Evolutionary conservation across 2,888 invertebrate genomes (phyloP).

Genomic region (Andrena bicolor): DNA sequence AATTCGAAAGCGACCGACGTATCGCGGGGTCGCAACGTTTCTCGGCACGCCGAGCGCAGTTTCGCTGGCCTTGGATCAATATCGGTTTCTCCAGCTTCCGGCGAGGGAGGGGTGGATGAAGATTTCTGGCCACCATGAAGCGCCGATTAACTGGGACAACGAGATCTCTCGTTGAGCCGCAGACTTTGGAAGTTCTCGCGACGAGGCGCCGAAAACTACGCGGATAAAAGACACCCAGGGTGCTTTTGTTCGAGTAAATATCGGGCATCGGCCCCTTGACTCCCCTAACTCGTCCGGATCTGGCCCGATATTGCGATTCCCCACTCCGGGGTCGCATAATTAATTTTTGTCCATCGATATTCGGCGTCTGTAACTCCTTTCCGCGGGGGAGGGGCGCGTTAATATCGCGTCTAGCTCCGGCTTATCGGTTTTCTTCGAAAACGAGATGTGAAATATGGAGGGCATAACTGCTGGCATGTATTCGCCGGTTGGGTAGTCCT

Average conservation of each 20-base stretch:
- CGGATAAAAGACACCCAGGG: constrained; percentile 2
- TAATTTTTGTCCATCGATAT: constrained; percentile 67
- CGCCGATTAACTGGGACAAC: not conserved
- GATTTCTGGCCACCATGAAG: not conserved
- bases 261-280: constrained; percentile 28
- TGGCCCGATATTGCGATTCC: constrained; percentile 42
- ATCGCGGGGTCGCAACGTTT: too few species aligned
- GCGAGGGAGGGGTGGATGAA: not conserved
- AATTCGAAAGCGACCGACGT: not conserved
- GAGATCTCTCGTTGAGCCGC: not conserved
- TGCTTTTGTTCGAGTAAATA: constrained; percentile 48
- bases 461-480: constrained; percentile 4
- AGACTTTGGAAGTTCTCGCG: not conserved
- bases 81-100: not conserved
- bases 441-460: constrained; percentile 50
- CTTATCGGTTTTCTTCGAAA: constrained; percentile 56
- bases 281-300: constrained; percentile 5
- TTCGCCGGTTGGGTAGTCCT: not conserved
- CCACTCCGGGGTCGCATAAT: constrained; percentile 55
- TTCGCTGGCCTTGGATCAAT: not conserved
- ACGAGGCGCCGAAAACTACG: not conserved
- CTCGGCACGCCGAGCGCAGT: not conserved
- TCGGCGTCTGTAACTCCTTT: constrained; percentile 54
- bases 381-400: constrained; percentile 23
- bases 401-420: constrained; percentile 41